Percentiles rank a stretch among this genome's conserved stretches.
These are phyloP conservation scores for Esox niger DNA, from an alignment of 2,113 vertebrate genomes.

Conservation along the genomic window DNA sequence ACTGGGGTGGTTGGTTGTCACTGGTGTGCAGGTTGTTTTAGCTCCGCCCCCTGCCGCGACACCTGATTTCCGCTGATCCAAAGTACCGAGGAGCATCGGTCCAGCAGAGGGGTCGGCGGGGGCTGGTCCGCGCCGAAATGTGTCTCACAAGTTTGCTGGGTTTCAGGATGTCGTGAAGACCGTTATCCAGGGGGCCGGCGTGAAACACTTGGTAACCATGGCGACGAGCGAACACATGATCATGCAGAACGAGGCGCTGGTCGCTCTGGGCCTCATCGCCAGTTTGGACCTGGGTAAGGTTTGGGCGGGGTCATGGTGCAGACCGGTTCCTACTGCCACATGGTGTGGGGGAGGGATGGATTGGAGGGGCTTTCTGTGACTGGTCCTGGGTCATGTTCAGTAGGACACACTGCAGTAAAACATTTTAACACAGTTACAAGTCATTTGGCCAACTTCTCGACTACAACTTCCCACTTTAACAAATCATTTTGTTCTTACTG, in stretches of 20 bases:
- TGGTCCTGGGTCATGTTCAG: too few species aligned
- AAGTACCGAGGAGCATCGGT: too few species aligned
- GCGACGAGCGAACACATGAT: constrained; percentile 98
- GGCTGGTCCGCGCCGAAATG: too few species aligned
- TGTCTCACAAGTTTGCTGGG: constrained; percentile 18
- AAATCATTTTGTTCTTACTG: background rate
- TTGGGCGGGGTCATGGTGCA: background rate
- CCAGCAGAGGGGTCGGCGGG: too few species aligned
- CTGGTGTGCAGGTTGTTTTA: too few species aligned
- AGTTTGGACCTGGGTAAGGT: constrained; percentile 90
- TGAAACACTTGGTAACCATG: constrained; percentile 96
- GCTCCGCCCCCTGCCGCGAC: too few species aligned
- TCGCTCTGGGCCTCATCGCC: constrained; percentile 91
- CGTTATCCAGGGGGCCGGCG: constrained; percentile 88
- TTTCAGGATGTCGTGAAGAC: constrained; percentile 90
- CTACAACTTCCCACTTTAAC: too few species aligned
- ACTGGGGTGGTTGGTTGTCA: too few species aligned
- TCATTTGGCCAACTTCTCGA: too few species aligned
- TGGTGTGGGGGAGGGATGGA: background rate
- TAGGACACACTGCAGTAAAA: too few species aligned
- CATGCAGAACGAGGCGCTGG: constrained; percentile 98
- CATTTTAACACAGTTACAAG: too few species aligned
- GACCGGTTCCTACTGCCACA: background rate
- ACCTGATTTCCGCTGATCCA: too few species aligned
- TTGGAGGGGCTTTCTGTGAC: background rate